Evolutionary conservation across 2,888 invertebrate species (phyloP).

Genomic region (Epinotia ramella): DNA sequence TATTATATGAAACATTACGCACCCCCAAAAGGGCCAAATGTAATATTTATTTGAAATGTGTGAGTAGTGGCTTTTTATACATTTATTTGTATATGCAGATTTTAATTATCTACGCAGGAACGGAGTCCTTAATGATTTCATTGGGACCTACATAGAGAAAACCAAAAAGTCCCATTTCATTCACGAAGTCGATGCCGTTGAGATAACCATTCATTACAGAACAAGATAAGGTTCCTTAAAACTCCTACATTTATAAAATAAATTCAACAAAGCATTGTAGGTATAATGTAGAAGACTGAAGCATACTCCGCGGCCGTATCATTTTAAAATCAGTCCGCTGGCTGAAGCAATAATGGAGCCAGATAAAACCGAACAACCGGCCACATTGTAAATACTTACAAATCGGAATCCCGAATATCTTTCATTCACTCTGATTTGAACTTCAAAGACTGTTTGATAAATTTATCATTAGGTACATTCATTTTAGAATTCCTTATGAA

Average conservation of each 20-base stretch:
- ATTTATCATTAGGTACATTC: neutral
- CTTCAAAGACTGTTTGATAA: constrained; percentile 3
- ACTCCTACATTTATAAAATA: constrained; percentile 23
- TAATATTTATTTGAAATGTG: neutral
- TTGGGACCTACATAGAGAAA: neutral
- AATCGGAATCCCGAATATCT: constrained; percentile 17
- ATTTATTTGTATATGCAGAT: too few species aligned
- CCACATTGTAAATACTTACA: constrained; percentile 33
- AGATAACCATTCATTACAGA: constrained; percentile 32
- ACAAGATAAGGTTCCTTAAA: constrained; percentile 39
- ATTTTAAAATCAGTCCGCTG: constrained; percentile 29
- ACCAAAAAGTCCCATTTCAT: constrained; percentile 8
- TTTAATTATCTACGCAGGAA: neutral
- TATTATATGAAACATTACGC: too few species aligned
- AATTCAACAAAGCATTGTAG: constrained; percentile 35
- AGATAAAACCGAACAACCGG: constrained; percentile 23
- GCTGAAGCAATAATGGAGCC: constrained; percentile 29
- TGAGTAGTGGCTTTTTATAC: too few species aligned
- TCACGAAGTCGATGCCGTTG: constrained; percentile 11
- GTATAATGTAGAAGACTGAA: constrained; percentile 20
- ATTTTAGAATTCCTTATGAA: too few species aligned
- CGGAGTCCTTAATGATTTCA: neutral
- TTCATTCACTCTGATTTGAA: constrained; percentile 10
- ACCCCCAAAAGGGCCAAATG: neutral
- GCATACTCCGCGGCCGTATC: constrained; percentile 15